Base-by-base conservation (phyloP, 2,797 vertebrate genomes). In the Hypotaenidia philippensis region DNA sequence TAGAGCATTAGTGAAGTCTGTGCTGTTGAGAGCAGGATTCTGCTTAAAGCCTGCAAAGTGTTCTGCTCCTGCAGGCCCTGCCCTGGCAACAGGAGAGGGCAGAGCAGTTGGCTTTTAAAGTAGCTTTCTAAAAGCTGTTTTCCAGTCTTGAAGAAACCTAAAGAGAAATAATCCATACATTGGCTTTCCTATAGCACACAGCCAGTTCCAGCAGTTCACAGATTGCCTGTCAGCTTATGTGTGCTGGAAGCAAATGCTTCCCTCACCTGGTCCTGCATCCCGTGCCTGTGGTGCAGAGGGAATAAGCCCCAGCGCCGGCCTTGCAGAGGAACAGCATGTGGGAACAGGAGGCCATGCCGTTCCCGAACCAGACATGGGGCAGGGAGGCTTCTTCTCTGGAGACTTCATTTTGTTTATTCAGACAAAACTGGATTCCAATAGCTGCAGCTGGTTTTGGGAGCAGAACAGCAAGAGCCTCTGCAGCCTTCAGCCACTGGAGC, bases 371-470 rank as follows among this genome's bases (percentile, higher is more conserved):
- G 86, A 60, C 47, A 32, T 34, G 77, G 92, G 94, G 76, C 79
- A 85, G 57, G 13, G 61, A 95, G 41, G 45, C 86, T 86, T 59
- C 77, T 93, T 83, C 95, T 94, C 90, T 91, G 70, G 94, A 89
- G 93, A 88, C 40, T 65, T 84, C 32, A 86, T 87, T 93, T 85
- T 89, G 78, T 96, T 96, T 95, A 90, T 82, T 89, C 91, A 65
- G 84, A 34, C 49, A 69, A 41, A 93, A 85, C 47, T 69, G 72
- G 88, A 93, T 82, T 95, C 94, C 88, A 82, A 53, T 18, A 59
- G 72, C 83, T 89, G 89, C 90, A 95, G 82, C 93, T 83, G 83
- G 21, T 44, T 76, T 50, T 22, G 57, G 59, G 52, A 87, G 55
- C 77, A 70, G 74, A 86, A 19, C 26, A 56, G 38, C 15, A 32